Base-by-base conservation (phyloP, 2,797 vertebrate species). In the Lerista edwardsae region DNA sequence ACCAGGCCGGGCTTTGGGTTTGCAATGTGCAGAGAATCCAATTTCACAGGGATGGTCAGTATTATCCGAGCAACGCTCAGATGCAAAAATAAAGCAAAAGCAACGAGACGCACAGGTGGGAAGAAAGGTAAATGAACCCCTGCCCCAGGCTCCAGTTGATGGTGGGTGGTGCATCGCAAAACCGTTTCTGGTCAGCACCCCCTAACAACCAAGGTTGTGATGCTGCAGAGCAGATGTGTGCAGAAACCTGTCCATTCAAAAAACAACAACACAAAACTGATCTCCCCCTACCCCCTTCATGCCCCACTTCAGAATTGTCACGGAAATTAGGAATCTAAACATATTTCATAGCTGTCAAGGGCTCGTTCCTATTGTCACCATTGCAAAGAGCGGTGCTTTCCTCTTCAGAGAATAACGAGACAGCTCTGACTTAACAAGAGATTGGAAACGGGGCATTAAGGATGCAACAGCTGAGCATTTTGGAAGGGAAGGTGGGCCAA, bases 1-100 rank as follows among this genome's bases (percentile, higher is more conserved):
- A 65, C 80, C 41, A 65, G 4, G 31, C 82, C 81, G 36, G 67
- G 65, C 31, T 47, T 44, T 76, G 67, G 77, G 91, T 93, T 91
- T 90, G 86, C 79, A 68, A 85, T 6, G 34, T 1, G 19, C 76
- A n/a, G 21, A 76, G 87, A 86, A 87, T 89, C 84, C 67, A 0
- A 17, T 57, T 90, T 83, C 44, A 61, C 34, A 47, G 10, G 34
- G 15, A 7, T 55, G 12, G 72, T 47, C 71, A 41, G 7, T 23
- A 82, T 72, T 65, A 79, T 78, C 39, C 71, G n/a, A 82, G 12
- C 47, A 51, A 9, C 6, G 21, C 4, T 68, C 29, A 9, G 8
- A 27, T 11, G 27, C 0, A 5, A 47, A 47, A 47, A 47, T 6
- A 47, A 47, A 47, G 47, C 47, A 47, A 44, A 44, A 44, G 41